Evolutionary conservation across 2,797 vertebrate genomes (phyloP).

Genomic region (Urosaurus nigricauda): DNA sequence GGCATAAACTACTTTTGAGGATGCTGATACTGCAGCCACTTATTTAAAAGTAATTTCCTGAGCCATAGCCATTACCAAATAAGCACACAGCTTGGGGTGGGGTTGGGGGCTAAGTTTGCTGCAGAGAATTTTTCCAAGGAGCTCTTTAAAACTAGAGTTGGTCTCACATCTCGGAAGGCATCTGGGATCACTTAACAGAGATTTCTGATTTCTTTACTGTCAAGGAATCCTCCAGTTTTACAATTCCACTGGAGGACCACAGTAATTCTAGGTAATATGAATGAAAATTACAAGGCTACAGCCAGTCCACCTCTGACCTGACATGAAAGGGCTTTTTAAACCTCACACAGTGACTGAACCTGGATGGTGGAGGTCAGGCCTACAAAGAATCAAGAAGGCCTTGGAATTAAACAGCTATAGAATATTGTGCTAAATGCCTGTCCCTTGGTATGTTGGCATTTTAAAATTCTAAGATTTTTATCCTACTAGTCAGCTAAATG

Average conservation of each 20-base stretch:
- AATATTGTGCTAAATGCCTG: not conserved
- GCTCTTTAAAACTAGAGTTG: not conserved
- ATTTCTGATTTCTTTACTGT: not conserved
- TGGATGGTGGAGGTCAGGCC: rapidly evolving
- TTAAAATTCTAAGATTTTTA: not conserved
- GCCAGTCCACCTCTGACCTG: not conserved
- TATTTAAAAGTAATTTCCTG: too few relatives aligned
- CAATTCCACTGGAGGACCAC: too few relatives aligned
- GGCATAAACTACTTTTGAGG: too few relatives aligned
- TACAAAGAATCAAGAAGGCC: not conserved
- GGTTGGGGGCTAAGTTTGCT: not conserved
- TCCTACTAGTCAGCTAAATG: not conserved
- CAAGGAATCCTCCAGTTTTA: not conserved
- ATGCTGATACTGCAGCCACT: too few relatives aligned
- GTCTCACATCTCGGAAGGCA: not conserved
- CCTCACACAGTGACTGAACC: rapidly evolving
- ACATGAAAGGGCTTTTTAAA: not conserved
- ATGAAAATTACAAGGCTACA: not conserved
- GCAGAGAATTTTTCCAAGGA: not conserved
- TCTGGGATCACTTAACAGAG: not conserved
- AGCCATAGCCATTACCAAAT: not conserved
- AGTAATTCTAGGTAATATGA: not conserved
- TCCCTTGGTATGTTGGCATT: slow-evolving; percentile 14
- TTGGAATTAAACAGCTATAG: not conserved
- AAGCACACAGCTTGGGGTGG: not conserved